Evolutionary conservation across 1,140 invertebrate species (phyloP), one percentile per base, ranked within the genome.

Genomic region (Sipha flava): DNA sequence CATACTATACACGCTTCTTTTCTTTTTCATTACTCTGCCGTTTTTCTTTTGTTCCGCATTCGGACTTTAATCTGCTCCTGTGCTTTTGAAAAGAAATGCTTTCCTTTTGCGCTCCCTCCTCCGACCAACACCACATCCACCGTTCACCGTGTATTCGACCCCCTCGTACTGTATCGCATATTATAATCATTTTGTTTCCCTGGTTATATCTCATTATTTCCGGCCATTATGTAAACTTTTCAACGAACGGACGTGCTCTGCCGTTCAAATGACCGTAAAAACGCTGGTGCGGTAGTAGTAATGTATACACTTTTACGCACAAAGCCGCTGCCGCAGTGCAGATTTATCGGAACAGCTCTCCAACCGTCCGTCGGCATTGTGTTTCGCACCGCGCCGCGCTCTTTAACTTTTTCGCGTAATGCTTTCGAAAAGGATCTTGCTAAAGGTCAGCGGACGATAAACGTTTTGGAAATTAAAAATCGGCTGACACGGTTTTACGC

Each of bases 31-130:
- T 70, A 70, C 66, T 70, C 40, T 40, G 66, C 66, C 64, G 34
- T 47, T 70, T 70, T 45, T 29, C 66, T 70, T 70, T 70, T 70
- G 40, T 70, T 70, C 66, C 43, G 66, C 40, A 34, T 43, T 66
- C 62, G 66, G 66, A 70, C 66, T 70, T 70, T 70, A 70, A 70
- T 70, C 66, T 47, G 43, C 66, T 47, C n/a, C 66, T 29, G 23
- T 45, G 66, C 66, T 47, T 70, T 70, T 70, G 23, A 70, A 70
- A 70, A 70, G 66, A 47, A 70, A 70, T 26, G 26, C 40, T 47
- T 29, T 45, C 23, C 23, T 70, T 45, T 47, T 47, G 66, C 66
- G 3, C 26, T n/a, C 40, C 26, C 26, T 45, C 23, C 6, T 3
- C 6, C 34, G 18, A 5, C 45, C 5, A 18, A 21, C 9, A 12